Conservation (phyloP, 2,113 vertebrate genomes). For the Callaeas wilsoni region DNA sequence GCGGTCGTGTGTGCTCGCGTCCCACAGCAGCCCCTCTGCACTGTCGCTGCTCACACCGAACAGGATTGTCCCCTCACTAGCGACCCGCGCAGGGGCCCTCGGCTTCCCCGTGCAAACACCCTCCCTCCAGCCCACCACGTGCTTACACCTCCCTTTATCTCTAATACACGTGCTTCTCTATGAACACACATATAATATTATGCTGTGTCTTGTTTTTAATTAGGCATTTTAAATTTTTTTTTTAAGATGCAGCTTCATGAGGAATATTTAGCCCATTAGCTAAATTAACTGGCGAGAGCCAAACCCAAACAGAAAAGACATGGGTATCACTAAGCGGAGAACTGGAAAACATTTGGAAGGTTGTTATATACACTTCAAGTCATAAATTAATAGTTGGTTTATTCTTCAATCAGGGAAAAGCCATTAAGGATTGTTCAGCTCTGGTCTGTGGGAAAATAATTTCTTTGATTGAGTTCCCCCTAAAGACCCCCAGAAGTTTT, state of each 20-base stretch:
- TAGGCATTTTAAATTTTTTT: accelerated
- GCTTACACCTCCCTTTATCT: slow-evolving; percentile 15
- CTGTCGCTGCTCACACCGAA: background rate
- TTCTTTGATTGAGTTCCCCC: slow-evolving; percentile 83
- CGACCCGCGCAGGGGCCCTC: background rate
- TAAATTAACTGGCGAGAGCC: background rate
- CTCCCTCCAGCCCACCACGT: background rate
- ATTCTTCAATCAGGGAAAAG: slow-evolving; percentile 70
- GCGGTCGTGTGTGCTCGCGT: background rate
- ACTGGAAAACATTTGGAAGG: slow-evolving; percentile 45
- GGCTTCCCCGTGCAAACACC: background rate
- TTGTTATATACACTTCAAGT: slow-evolving; percentile 9
- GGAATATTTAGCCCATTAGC: background rate
- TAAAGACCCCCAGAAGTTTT: slow-evolving; percentile 77
- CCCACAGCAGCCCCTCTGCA: background rate
- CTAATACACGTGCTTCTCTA: background rate
- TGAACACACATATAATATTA: background rate
- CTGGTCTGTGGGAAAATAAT: slow-evolving; percentile 82
- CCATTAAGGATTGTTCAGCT: slow-evolving; percentile 67
- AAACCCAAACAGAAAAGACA: background rate
- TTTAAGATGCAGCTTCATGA: background rate
- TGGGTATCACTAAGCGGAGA: background rate
- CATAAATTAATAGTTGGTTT: slow-evolving; percentile 74
- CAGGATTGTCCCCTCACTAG: background rate
- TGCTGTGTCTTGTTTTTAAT: background rate